A percentile compares a stretch with the other conserved stretches of the same genome.
These are phyloP conservation scores for Ardeotis arabs DNA, from an alignment of 2,113 vertebrate species.

Conservation along the genomic window DNA sequence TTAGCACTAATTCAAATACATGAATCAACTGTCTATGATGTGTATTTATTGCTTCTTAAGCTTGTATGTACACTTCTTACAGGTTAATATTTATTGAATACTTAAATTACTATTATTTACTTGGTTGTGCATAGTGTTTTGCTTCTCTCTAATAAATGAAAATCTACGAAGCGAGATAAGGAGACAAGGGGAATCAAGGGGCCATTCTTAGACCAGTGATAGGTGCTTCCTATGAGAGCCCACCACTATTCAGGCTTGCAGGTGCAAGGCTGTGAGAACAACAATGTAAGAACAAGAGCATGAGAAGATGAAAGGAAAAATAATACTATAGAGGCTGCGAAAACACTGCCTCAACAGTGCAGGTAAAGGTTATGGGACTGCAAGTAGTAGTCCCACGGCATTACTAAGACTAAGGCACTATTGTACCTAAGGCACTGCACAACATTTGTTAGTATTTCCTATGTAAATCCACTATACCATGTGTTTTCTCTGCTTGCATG, in stretches of 20 bases:
- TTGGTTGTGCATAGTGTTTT: not conserved
- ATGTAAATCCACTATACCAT: not conserved
- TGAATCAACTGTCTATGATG: not conserved
- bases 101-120: not conserved
- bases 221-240: not conserved
- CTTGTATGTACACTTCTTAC: not conserved
- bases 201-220: not conserved
- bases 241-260: not conserved
- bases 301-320: not conserved
- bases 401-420: not conserved
- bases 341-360: not conserved
- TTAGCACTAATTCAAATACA: fast-evolving
- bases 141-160: not conserved
- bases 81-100: not conserved
- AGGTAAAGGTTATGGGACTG: not conserved
- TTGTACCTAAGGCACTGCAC: not conserved
- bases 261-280: not conserved
- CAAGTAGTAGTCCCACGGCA: not conserved
- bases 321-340: not conserved
- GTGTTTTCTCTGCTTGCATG: not conserved
- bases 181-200: not conserved
- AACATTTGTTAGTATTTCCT: not conserved
- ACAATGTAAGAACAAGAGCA: not conserved
- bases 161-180: not conserved
- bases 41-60: not conserved